Conservation (phyloP, 2,797 vertebrate species). For the Tamandua tetradactyla region DNA sequence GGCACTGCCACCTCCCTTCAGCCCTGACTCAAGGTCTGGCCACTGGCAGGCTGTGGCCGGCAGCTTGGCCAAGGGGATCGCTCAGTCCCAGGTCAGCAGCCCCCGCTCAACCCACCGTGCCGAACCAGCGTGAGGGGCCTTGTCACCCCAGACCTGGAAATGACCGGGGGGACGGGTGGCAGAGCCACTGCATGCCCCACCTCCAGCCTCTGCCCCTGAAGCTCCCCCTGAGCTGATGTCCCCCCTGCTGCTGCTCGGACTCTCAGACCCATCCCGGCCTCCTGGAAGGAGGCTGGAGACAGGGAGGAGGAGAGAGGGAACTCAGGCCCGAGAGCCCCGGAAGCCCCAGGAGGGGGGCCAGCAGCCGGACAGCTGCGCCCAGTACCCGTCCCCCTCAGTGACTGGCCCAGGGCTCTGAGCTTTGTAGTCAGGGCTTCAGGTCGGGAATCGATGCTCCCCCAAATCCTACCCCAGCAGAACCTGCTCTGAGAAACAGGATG, state of each 20-base stretch:
- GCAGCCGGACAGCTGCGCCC: not conserved
- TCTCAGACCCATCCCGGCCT: conserved; percentile 36
- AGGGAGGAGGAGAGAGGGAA: not conserved
- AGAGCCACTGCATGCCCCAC: no score
- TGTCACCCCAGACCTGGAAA: not conserved
- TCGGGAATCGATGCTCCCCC: conserved; percentile 21
- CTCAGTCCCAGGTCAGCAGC: not conserved
- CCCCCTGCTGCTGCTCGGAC: conserved; percentile 27
- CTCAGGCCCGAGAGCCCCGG: not conserved
- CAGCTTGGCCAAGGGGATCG: not conserved
- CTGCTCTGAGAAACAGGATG: not conserved
- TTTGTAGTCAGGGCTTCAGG: conserved; percentile 4
- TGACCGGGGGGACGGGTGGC: not conserved
- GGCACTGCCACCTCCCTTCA: not conserved
- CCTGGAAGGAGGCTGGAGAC: not conserved
- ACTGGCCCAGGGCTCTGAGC: not conserved
- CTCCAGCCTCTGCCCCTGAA: not conserved
- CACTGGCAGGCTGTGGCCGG: no score
- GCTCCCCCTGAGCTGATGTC: conserved; percentile 12
- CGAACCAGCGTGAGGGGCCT: not conserved
- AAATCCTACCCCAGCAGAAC: conserved; percentile 2
- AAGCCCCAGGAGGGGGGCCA: conserved; percentile 9
- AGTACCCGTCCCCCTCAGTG: not conserved
- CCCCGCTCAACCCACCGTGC: not conserved
- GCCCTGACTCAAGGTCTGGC: no score